Evolutionary conservation across 2,797 vertebrate species (phyloP), one percentile per base, ranked within the genome.

Genomic region (Buceros bicornis): DNA sequence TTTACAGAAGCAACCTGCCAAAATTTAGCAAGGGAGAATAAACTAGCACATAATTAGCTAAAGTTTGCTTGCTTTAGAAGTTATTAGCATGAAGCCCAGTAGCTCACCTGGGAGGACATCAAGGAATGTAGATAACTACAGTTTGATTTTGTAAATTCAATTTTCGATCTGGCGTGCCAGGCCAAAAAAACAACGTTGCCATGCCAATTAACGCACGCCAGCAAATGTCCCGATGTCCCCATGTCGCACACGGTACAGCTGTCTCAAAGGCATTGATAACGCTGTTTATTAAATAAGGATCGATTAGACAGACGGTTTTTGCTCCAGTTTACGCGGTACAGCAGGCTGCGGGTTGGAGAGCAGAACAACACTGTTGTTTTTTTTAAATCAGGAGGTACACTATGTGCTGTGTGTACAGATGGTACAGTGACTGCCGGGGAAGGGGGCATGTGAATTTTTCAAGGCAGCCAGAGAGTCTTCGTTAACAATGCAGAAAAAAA

Each of bases 11-110:
- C 99, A 99, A 99, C 99, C 99, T 99, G 99, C 99, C 99, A 99
- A 99, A 98, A 99, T 98, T 98, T 98, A 98, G 98, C 98, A 98
- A 98, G 98, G 98, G 98, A 99, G 98, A 98, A 98, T 97, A 98
- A 97, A 97, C 98, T 98, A 98, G 98, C 98, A 98, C 98, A 97
- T 99, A 99, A 99, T 99, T 99, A 99, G 98, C 98, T 99, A 98
- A 99, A 99, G 99, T 99, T 99, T 99, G 99, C 98, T 99, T 99
- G 99, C 99, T 99, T 99, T 99, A 99, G 99, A 99, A 99, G 98
- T 97, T 99, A 98, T 98, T 98, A 99, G 98, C 98, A 98, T 98
- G 98, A 98, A 98, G 98, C 98, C 98, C 98, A 98, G 98, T 97
- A 96, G 97, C 98, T 98, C 98, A 98, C 98, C 98, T 98, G 98